Evolutionary conservation across 2,797 vertebrate species (phyloP).

Genomic region (Mycteria americana): DNA sequence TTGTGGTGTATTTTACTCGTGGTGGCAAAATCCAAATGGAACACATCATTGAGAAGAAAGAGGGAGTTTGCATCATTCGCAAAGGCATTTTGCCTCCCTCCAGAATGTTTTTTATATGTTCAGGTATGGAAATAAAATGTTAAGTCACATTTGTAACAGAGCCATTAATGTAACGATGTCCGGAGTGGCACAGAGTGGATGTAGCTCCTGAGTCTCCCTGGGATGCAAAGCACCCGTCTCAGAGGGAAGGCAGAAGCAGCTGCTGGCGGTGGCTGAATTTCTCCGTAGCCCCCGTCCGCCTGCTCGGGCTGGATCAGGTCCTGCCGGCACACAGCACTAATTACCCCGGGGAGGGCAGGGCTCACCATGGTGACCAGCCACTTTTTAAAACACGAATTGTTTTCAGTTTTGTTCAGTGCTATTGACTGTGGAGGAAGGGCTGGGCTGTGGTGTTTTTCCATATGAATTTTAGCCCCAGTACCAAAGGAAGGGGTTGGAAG

Average conservation of each 20-base stretch:
- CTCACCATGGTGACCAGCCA: constrained; percentile 75
- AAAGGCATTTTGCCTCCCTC: neutral
- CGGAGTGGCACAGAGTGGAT: neutral
- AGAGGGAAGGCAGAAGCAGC: neutral
- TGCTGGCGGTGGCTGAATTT: neutral
- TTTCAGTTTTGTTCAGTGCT: constrained; percentile 68
- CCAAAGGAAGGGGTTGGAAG: neutral
- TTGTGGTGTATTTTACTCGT: neutral
- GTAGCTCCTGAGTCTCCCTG: neutral
- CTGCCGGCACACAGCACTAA: constrained; percentile 72
- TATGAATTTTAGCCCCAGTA: constrained; percentile 37
- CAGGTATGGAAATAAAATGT: neutral
- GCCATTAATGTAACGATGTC: neutral
- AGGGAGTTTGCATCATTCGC: neutral
- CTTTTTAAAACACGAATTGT: constrained; percentile 74
- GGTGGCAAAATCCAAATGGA: neutral
- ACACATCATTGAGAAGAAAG: neutral
- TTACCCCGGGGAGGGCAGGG: constrained; percentile 80
- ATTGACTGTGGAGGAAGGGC: constrained; percentile 52
- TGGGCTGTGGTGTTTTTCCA: constrained; percentile 47
- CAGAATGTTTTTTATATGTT: neutral
- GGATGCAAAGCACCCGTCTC: constrained; percentile 14
- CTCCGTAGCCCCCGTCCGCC: neutral
- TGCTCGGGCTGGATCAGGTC: neutral
- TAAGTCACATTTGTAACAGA: neutral